phyloP scores from a whole-genome alignment of 2,888 invertebrate genomes.

The Lymantria dispar region DNA sequence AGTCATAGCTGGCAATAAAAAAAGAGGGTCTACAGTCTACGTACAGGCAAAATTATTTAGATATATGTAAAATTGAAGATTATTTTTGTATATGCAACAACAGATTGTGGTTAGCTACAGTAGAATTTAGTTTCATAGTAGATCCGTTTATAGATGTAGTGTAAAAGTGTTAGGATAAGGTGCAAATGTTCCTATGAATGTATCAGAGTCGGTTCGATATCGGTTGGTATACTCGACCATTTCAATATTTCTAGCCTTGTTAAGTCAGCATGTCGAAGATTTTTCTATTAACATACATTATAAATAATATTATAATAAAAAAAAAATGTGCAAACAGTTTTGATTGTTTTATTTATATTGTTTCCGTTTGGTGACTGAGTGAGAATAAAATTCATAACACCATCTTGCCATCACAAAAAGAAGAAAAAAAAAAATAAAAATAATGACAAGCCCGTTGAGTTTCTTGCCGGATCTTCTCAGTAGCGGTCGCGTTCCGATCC shows the following conservation, averaged over 20 bases:
- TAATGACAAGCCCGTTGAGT: too few species aligned
- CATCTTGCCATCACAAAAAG: too few species aligned
- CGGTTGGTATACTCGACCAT: slow-evolving; percentile 53
- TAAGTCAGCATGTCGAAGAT: slow-evolving; percentile 66
- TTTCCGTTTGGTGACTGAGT: too few species aligned
- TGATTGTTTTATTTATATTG: slow-evolving; percentile 18
- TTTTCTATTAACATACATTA: slow-evolving; percentile 75
- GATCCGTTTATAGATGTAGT: slow-evolving; percentile 22
- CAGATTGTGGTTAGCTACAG: slow-evolving; percentile 25
- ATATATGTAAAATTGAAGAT: neutral
- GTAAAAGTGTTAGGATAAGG: slow-evolving; percentile 60
- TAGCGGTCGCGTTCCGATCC: too few species aligned
- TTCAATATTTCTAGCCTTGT: slow-evolving; percentile 64
- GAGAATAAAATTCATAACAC: too few species aligned
- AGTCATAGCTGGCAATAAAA: too few species aligned
- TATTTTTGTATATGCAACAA: slow-evolving; percentile 14
- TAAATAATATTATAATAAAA: slow-evolving; percentile 53
- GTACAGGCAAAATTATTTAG: neutral
- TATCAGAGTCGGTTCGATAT: slow-evolving; percentile 52
- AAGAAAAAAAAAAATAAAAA: too few species aligned
- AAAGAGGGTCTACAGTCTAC: neutral
- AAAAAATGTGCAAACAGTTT: slow-evolving; percentile 58
- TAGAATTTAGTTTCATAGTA: slow-evolving; percentile 34
- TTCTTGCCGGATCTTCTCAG: too few species aligned
- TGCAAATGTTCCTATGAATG: slow-evolving; percentile 81